A percentile compares a stretch with the other conserved stretches of the same genome.
phyloP scores from a whole-genome alignment of 2,888 invertebrate species.

The Agrochola litura region DNA sequence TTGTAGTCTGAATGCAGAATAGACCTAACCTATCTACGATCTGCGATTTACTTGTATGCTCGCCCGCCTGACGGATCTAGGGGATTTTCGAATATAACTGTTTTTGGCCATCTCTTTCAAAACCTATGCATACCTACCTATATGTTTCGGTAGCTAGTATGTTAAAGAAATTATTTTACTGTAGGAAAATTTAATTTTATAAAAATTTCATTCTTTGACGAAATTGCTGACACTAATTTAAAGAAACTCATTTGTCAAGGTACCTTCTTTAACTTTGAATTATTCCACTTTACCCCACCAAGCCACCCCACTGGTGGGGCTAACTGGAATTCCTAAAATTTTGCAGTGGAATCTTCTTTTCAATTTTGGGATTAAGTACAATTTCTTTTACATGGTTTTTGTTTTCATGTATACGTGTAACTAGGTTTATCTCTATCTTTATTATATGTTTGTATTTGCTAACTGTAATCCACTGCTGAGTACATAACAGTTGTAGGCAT shows the following conservation, averaged over 20 bases:
- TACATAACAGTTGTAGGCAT: slow-evolving; percentile 28
- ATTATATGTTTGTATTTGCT: slow-evolving; percentile 20
- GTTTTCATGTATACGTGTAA: too few relatives aligned
- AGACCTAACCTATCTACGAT: slow-evolving; percentile 80
- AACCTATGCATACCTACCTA: too few relatives aligned
- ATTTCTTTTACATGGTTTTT: neutral
- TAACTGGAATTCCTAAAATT: too few relatives aligned
- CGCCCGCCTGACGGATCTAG: slow-evolving; percentile 34
- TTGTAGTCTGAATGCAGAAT: slow-evolving; percentile 78
- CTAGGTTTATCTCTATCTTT: neutral
- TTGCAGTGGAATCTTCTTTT: neutral
- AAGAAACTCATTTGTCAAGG: neutral
- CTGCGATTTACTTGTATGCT: slow-evolving; percentile 62
- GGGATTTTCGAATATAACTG: slow-evolving; percentile 34
- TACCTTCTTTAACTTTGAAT: neutral
- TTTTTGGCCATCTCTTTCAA: neutral
- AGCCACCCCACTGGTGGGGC: too few relatives aligned
- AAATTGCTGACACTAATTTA: neutral
- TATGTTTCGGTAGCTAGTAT: neutral
- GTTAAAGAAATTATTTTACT: neutral
- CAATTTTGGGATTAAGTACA: neutral
- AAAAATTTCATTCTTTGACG: neutral
- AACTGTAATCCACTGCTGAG: slow-evolving; percentile 35
- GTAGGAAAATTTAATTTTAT: neutral
- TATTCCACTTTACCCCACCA: too few relatives aligned